These are phyloP conservation scores for Pelodytes ibericus DNA, from an alignment of 2,797 vertebrate genomes.

Conservation along the genomic window DNA sequence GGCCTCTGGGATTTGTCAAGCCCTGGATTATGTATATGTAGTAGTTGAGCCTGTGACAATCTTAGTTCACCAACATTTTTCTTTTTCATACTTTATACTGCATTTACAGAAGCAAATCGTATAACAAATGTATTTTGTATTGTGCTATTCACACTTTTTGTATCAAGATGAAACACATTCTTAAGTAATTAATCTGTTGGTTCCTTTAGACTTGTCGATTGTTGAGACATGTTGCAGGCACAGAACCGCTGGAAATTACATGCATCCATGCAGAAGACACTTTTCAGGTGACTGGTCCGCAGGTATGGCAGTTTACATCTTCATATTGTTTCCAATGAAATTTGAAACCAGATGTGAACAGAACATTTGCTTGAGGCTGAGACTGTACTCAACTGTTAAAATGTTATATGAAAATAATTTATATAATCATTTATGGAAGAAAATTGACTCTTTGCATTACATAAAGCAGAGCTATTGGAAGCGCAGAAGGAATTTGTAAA, in stretches of 20 bases:
- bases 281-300: slow-evolving; percentile 94
- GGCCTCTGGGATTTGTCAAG: no score
- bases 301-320: slow-evolving; percentile 75
- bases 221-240: slow-evolving; percentile 90
- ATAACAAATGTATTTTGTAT: no score
- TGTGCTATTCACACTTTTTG: not conserved
- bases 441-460: not conserved
- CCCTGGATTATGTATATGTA: no score
- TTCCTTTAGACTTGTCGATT: slow-evolving; percentile 84
- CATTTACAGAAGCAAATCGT: no score
- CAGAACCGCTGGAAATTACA: slow-evolving; percentile 94
- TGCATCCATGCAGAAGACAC: slow-evolving; percentile 96
- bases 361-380: slow-evolving; percentile 1
- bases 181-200: slow-evolving; percentile 26
- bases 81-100: no score
- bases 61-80: no score
- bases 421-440: not conserved
- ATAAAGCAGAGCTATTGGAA: not conserved
- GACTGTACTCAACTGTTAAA: not conserved
- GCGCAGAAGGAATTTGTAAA: not conserved
- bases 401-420: slow-evolving; percentile 6
- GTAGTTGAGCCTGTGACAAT: no score
- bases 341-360: not conserved
- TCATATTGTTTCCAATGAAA: not conserved
- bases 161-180: not conserved